These are phyloP conservation scores for Fabriciana adippe DNA, from an alignment of 2,888 invertebrate species.

Conservation along the genomic window DNA sequence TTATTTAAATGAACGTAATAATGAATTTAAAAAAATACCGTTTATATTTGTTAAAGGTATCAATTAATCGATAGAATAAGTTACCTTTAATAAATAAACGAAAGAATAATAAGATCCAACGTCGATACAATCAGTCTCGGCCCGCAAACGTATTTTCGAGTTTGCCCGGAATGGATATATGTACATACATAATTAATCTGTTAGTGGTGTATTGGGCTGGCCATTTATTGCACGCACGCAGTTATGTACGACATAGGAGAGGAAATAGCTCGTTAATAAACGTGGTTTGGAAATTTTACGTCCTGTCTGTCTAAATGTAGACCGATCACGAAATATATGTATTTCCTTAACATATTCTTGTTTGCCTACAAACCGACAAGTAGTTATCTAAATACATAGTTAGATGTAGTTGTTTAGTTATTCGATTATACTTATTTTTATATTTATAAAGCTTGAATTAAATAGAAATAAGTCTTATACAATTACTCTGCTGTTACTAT, in stretches of 20 bases:
- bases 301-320: slow-evolving; percentile 31
- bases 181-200: slow-evolving; percentile 62
- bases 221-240: slow-evolving; percentile 38
- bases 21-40: not conserved
- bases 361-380: slow-evolving; percentile 3
- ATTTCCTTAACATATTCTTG: slow-evolving; percentile 11
- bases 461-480: not conserved
- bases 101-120: slow-evolving; percentile 27
- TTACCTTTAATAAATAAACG: not conserved
- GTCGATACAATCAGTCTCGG: slow-evolving; percentile 31
- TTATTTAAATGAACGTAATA: not conserved
- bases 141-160: slow-evolving; percentile 43
- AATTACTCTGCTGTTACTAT: not conserved
- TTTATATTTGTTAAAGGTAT: too few relatives aligned
- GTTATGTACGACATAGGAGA: slow-evolving; percentile 38
- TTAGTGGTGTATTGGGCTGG: slow-evolving; percentile 44
- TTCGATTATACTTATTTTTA: too few relatives aligned
- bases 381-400: too few relatives aligned
- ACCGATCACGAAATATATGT: slow-evolving; percentile 14
- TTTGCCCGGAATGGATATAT: slow-evolving; percentile 51
- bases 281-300: slow-evolving; percentile 38
- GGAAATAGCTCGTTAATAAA: slow-evolving; percentile 37
- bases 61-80: too few relatives aligned
- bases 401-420: too few relatives aligned
- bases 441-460: too few relatives aligned